Base-by-base conservation (phyloP, 2,888 invertebrate species). In the Xylota sylvarum region DNA sequence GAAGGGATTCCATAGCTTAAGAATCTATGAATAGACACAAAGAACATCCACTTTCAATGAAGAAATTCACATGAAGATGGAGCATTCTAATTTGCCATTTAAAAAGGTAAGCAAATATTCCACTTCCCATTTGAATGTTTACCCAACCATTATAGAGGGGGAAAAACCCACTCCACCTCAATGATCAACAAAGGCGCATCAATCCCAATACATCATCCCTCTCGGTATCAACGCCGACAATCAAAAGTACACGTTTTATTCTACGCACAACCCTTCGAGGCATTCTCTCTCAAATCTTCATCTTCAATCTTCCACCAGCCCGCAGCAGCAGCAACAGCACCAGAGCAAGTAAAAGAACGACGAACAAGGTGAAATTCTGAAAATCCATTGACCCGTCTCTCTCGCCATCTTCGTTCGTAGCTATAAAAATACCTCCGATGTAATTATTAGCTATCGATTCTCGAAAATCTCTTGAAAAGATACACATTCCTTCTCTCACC, bases 281-380 rank as follows among this genome's bases (percentile, higher is more conserved):
- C 50, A 72, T 79, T 64, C 30, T 2, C 30, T 30, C 12, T 46
- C 56, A 60, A 64, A 76, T 69, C 55, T 73, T 14, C 37, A 67
- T 43, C 32, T 67, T 48, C 43, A 52, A 65, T 73, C 58, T 73
- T 23, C 1, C 27, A 27, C 32, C 12, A 32, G 17, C 14, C 32
- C 17, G 43, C 52, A 19, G 6, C 37, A 37, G 37, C 10, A 37
- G 37, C 37, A 37, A 7, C 32, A 32, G 32, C 7, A 32, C 12
- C 32, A 52, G n/a, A n/a, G n/a, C n/a, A n/a, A n/a, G 46, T 17
- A 56, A 17, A 62, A 40, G 37, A 65, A 74, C 32, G 58, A 69
- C 19, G 23, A 78, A 74, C 79, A 85, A 80, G 80, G 85, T 81
- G 80, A 85, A 85, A 85, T 85, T 76, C 85, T 85, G 12, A 55